Evolutionary conservation across 1,140 invertebrate species (phyloP), one percentile per base, ranked within the genome.

Genomic region (Neomicropteryx cornuta): DNA sequence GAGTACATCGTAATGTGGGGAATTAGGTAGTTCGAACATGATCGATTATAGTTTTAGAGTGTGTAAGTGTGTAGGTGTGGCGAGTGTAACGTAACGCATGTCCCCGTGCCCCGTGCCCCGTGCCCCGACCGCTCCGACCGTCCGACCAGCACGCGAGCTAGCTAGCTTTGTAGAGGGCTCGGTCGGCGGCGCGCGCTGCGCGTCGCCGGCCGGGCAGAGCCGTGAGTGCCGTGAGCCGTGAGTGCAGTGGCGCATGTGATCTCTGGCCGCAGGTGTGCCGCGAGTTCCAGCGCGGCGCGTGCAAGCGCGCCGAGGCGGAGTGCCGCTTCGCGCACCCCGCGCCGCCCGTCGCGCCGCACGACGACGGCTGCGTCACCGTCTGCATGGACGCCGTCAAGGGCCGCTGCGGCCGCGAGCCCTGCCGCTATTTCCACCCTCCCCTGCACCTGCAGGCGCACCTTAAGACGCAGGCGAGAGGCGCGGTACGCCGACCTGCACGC

Each of bases 341-440:
- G 71, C 86, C 91, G 70, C 81, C 85, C 73, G 84, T 89, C 74
- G 84, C 76, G 68, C 83, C 87, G 75, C 84, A 84, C 73, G 84
- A 88, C 72, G 89, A 92, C 78, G 88, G 89, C 78, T 85, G 83
- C 74, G 85, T 94, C 75, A 94, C 89, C 75, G 90, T 95, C 77
- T 95, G 91, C 87, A 94, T 95, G 89, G 90, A 95, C 79, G 89
- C 88, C 77, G 84, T 94, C 76, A 94, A 93, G 79, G 87, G 87
- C 73, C 83, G 87, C 77, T 92, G 88, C 81, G 81, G 84, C 78
- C 86, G 87, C 76, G 85, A 89, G 74, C 86, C 86, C 76, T 92
- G 88, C 83, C 85, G 87, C 81, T 92, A 91, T 87, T 91, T 90
- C 80, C 87, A 92, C 78, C 87, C 87, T 77, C 86, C 87, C 79